Evolutionary conservation across 2,888 invertebrate genomes (phyloP).

Genomic region (Acleris laterana): DNA sequence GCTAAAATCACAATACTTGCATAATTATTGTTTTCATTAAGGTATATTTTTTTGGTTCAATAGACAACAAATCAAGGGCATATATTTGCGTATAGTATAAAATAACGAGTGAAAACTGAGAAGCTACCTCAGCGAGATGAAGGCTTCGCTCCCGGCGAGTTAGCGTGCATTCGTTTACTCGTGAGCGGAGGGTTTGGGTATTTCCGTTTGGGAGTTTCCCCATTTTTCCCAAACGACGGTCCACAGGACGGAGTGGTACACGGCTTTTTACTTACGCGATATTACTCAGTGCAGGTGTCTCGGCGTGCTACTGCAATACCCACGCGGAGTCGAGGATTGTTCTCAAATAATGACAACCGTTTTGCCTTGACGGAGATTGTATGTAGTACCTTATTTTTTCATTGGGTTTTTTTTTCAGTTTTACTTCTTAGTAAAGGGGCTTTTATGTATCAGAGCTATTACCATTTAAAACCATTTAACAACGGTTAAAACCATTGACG

Average conservation of each 20-base stretch:
- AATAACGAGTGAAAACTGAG: too few relatives aligned
- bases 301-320: slow-evolving; percentile 64
- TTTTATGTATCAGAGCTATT: too few relatives aligned
- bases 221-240: slow-evolving; percentile 56
- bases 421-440: too few relatives aligned
- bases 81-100: too few relatives aligned
- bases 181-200: slow-evolving; percentile 64
- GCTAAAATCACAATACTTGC: too few relatives aligned
- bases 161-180: slow-evolving; percentile 54
- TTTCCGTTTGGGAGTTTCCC: slow-evolving; percentile 53
- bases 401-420: not conserved
- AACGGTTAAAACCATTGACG: too few relatives aligned
- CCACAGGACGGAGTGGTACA: slow-evolving; percentile 69
- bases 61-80: too few relatives aligned
- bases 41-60: too few relatives aligned
- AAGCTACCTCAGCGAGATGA: not conserved
- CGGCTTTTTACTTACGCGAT: slow-evolving; percentile 76
- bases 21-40: too few relatives aligned
- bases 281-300: slow-evolving; percentile 61
- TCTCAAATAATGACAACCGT: slow-evolving; percentile 11
- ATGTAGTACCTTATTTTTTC: not conserved
- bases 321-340: slow-evolving; percentile 32
- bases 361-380: slow-evolving; percentile 1
- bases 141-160: not conserved
- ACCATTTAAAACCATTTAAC: too few relatives aligned